Evolutionary conservation across 1,140 invertebrate species (phyloP).

Genomic region (Planococcus citri): DNA sequence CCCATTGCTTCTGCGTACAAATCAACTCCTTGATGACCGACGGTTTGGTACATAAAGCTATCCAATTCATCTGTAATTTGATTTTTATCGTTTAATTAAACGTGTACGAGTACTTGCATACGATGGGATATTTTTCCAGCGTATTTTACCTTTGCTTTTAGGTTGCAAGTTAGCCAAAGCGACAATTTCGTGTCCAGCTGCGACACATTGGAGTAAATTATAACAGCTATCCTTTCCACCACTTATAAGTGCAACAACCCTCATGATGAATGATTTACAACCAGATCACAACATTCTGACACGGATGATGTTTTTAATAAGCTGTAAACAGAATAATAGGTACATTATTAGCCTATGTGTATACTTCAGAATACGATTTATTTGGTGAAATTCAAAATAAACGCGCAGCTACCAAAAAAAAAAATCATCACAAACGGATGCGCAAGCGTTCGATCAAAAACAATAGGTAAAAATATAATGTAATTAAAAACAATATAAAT

Average conservation of each 20-base stretch:
- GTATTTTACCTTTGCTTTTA: constrained; percentile 61
- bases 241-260: constrained; percentile 78
- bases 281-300: constrained; percentile 12
- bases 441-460: neutral
- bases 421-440: too few species aligned
- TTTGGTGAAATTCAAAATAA: too few species aligned
- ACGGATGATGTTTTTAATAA: too few species aligned
- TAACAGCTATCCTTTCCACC: constrained; percentile 99
- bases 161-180: constrained; percentile 93
- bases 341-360: too few species aligned
- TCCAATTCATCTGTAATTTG: constrained; percentile 74
- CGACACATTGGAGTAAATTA: constrained; percentile 88
- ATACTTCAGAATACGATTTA: too few species aligned
- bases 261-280: constrained; percentile 44
- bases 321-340: too few species aligned
- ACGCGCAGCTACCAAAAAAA: too few species aligned
- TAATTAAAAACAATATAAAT: neutral
- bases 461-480: neutral
- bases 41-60: constrained; percentile 99
- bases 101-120: neutral
- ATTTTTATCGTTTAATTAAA: constrained; percentile 15
- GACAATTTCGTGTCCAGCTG: constrained; percentile 89
- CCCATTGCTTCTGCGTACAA: constrained; percentile 87
- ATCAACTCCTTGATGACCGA: constrained; percentile 87
- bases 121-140: neutral